Conservation (phyloP, 1,140 invertebrate species). For the Tetramorium parvispinum region DNA sequence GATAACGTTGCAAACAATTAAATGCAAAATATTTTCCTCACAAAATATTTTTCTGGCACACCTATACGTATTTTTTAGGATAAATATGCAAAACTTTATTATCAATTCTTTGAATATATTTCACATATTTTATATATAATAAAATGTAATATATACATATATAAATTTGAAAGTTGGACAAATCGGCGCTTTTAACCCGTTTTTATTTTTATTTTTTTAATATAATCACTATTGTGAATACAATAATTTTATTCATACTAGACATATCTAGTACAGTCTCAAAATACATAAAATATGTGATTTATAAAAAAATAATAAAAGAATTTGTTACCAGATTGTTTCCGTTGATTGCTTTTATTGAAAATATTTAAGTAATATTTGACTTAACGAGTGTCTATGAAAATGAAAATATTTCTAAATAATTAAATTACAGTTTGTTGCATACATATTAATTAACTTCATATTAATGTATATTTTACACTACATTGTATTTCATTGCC, state of each 20-base stretch:
- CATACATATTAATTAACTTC: background rate
- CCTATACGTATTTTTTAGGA: background rate
- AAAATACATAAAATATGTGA: background rate
- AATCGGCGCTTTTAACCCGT: background rate
- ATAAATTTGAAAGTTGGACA: background rate
- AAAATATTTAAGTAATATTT: background rate
- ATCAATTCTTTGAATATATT: background rate
- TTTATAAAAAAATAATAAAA: background rate
- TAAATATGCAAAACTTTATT: background rate
- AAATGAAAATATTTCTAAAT: background rate
- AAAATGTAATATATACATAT: background rate
- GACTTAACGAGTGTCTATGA: background rate
- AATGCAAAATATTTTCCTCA: constrained; percentile 10
- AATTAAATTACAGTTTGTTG: background rate
- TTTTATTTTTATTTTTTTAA: background rate
- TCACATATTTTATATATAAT: background rate
- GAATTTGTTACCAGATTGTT: background rate
- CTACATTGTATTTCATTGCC: background rate
- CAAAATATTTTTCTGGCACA: background rate
- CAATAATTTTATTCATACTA: background rate
- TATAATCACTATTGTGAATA: background rate
- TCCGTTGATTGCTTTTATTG: background rate
- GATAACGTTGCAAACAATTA: constrained; percentile 16
- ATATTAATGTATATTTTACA: background rate
- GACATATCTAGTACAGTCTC: background rate